Evolutionary conservation across 1,140 invertebrate species (phyloP).

Genomic region (Capitella teleta): DNA sequence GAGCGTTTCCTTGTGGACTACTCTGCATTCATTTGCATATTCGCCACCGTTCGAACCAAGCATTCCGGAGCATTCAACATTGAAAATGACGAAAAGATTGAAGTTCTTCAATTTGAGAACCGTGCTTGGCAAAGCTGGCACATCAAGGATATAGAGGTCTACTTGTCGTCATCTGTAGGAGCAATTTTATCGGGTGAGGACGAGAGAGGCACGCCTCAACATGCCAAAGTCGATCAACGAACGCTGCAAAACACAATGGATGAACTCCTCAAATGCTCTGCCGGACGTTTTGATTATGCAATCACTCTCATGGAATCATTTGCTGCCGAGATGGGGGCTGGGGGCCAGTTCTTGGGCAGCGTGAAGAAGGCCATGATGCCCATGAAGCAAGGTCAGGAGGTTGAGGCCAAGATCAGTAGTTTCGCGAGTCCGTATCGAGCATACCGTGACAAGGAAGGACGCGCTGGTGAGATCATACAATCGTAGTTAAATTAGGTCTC

Average conservation of each 20-base stretch:
- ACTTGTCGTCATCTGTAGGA: conserved; percentile 2
- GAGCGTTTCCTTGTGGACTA: not conserved
- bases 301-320: conserved; percentile 1
- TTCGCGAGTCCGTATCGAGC: conserved; percentile 1
- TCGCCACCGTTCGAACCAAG: not conserved
- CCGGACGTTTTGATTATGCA: conserved; percentile 4
- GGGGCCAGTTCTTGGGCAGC: conserved; percentile 3
- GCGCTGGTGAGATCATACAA: not conserved
- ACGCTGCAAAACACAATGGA: conserved; percentile 6
- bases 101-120: not conserved
- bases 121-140: conserved; percentile 5
- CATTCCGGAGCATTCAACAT: not conserved
- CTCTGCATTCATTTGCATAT: not conserved
- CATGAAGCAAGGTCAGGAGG: not conserved
- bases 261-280: conserved; percentile 4
- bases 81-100: not conserved
- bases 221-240: not conserved
- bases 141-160: conserved; percentile 4
- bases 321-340: not conserved
- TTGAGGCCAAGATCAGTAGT: not conserved
- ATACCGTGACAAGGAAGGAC: conserved; percentile 1
- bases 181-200: conserved; percentile 6
- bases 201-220: not conserved
- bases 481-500: not conserved
- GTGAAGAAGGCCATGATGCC: conserved; percentile 1